Evolutionary conservation across 2,113 vertebrate genomes (phyloP).

Genomic region (Porphyrio hochstetteri): DNA sequence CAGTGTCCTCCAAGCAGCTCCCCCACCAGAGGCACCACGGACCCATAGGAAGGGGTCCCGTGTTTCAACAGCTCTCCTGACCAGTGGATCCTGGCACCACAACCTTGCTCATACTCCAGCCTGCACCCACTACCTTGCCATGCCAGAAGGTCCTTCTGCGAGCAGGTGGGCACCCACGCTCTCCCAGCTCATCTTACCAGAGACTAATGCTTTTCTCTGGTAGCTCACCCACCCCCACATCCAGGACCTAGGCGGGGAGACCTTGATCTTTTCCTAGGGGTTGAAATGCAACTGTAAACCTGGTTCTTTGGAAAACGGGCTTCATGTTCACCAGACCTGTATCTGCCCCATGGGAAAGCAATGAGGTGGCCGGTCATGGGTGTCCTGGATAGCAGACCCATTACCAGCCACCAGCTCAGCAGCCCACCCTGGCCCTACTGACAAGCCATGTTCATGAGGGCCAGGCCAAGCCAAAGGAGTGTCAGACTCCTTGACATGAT

Average conservation of each 20-base stretch:
- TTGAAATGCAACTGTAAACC: neutral
- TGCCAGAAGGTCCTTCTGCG: accelerated
- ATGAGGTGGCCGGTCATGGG: no score
- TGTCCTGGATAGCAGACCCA: neutral
- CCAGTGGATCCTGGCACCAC: neutral
- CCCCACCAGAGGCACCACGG: neutral
- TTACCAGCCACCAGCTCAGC: accelerated
- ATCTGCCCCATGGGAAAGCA: neutral
- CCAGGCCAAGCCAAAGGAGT: neutral
- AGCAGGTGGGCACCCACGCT: neutral
- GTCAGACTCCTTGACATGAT: neutral
- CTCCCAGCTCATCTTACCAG: neutral
- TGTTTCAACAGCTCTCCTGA: neutral
- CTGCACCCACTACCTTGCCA: neutral
- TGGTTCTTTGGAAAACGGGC: neutral
- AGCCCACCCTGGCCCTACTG: neutral
- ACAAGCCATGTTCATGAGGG: neutral
- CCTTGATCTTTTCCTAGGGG: neutral
- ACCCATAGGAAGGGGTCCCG: neutral
- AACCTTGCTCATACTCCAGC: neutral
- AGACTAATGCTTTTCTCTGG: neutral
- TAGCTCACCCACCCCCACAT: neutral
- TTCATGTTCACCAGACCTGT: neutral
- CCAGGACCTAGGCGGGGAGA: neutral
- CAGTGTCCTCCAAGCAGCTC: neutral